These are phyloP conservation scores for Siphlonurus alternatus DNA, from an alignment of 2,888 invertebrate genomes.

Conservation along the genomic window DNA sequence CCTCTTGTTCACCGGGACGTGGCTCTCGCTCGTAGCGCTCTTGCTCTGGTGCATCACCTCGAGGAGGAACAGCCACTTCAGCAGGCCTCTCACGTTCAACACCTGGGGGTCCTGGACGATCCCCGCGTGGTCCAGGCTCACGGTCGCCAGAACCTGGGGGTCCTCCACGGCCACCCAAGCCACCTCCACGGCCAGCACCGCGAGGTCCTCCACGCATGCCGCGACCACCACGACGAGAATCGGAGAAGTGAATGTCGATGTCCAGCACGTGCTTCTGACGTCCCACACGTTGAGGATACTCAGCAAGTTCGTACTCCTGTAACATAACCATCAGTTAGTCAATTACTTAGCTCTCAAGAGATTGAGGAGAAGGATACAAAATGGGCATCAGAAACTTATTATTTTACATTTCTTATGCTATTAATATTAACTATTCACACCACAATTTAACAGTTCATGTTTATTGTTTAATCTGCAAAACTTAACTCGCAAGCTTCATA, in stretches of 20 bases:
- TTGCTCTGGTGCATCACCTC: neutral
- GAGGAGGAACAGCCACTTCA: neutral
- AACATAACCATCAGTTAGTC: neutral
- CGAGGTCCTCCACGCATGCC: slow-evolving; percentile 26
- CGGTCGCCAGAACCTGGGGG: slow-evolving; percentile 27
- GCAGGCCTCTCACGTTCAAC: neutral
- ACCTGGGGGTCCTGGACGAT: neutral
- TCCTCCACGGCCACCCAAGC: slow-evolving; percentile 12
- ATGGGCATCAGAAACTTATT: neutral
- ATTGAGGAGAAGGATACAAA: too few species aligned
- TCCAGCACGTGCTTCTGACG: slow-evolving; percentile 71
- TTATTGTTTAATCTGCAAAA: too few species aligned
- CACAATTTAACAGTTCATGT: too few species aligned
- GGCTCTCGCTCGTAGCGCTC: neutral
- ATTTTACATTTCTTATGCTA: neutral
- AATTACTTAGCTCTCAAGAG: neutral
- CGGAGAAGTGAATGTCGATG: slow-evolving; percentile 77
- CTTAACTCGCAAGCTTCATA: too few species aligned
- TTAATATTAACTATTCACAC: too few species aligned
- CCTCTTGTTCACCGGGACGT: too few species aligned
- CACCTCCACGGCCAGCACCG: slow-evolving; percentile 41
- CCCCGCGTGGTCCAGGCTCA: slow-evolving; percentile 8
- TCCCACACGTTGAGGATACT: slow-evolving; percentile 73
- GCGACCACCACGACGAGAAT: slow-evolving; percentile 47
- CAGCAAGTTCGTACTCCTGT: slow-evolving; percentile 51